A percentile compares a stretch with the other conserved stretches of the same genome.
phyloP scores from a whole-genome alignment of 1,140 invertebrate genomes.

The Halictus rubicundus region DNA sequence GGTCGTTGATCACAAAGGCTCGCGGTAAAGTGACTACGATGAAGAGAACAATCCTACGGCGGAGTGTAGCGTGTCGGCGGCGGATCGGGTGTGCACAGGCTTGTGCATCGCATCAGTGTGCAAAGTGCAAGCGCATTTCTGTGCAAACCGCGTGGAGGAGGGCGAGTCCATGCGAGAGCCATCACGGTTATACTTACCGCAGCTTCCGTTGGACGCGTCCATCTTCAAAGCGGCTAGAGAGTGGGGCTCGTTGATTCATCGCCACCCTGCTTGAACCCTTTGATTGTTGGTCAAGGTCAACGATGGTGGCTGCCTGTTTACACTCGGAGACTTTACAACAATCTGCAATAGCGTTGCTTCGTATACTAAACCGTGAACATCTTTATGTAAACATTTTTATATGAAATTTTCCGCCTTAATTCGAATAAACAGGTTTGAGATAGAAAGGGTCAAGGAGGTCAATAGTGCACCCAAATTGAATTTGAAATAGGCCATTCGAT shows the following conservation, averaged over 20 bases:
- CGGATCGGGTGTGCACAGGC: conserved; percentile 10
- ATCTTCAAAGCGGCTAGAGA: conserved; percentile 35
- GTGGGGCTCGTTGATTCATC: conserved; percentile 45
- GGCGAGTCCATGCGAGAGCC: conserved; percentile 52
- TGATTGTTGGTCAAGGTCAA: conserved; percentile 50
- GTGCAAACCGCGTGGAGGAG: conserved; percentile 42
- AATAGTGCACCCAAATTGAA: too few species aligned
- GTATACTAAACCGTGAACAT: too few species aligned
- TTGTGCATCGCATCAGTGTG: conserved; percentile 17
- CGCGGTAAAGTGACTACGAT: neutral
- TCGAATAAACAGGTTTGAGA: too few species aligned
- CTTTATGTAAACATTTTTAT: too few species aligned
- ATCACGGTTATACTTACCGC: conserved; percentile 25
- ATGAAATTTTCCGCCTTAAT: too few species aligned
- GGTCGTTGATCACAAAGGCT: neutral
- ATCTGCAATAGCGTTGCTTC: too few species aligned
- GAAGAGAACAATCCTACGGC: conserved; percentile 3
- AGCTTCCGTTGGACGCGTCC: conserved; percentile 33
- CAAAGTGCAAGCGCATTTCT: conserved; percentile 40
- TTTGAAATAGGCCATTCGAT: too few species aligned
- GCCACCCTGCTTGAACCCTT: conserved; percentile 42
- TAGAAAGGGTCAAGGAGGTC: too few species aligned
- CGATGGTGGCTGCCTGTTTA: neutral
- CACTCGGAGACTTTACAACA: too few species aligned
- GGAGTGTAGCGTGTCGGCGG: neutral